These are phyloP conservation scores for Noctuana brunneofusca DNA, from an alignment of 2,888 invertebrate genomes.

Conservation along the genomic window DNA sequence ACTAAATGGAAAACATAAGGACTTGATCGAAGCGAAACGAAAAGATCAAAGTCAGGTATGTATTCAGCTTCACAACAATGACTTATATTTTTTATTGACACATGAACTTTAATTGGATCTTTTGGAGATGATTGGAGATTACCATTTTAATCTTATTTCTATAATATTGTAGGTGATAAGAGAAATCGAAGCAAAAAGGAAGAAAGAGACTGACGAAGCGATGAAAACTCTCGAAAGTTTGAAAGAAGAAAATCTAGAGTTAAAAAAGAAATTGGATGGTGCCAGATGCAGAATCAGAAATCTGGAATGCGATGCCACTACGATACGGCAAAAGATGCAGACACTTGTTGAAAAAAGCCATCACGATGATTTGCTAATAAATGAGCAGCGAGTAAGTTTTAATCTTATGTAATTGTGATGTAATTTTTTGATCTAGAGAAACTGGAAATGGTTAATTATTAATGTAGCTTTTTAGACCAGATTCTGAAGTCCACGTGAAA, in stretches of 20 bases:
- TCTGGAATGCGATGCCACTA: slow-evolving; percentile 84
- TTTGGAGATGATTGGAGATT: too few relatives aligned
- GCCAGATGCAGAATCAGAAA: slow-evolving; percentile 86
- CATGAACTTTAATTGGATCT: too few relatives aligned
- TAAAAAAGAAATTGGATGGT: slow-evolving; percentile 85
- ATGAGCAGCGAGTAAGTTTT: slow-evolving; percentile 80
- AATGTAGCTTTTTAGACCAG: too few relatives aligned
- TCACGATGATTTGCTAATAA: slow-evolving; percentile 85
- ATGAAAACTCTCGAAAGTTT: slow-evolving; percentile 82
- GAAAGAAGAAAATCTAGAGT: slow-evolving; percentile 81
- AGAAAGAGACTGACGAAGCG: slow-evolving; percentile 82
- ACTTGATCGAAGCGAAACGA: slow-evolving; percentile 54
- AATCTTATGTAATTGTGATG: too few relatives aligned
- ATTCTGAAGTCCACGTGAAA: too few relatives aligned
- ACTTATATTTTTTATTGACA: too few relatives aligned
- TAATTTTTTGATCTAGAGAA: too few relatives aligned
- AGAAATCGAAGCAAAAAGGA: slow-evolving; percentile 80
- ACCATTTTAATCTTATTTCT: not conserved
- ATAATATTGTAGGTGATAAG: slow-evolving; percentile 62
- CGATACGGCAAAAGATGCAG: slow-evolving; percentile 82
- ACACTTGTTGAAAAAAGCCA: slow-evolving; percentile 85
- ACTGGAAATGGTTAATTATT: too few relatives aligned
- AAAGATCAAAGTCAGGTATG: slow-evolving; percentile 64
- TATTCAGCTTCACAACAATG: too few relatives aligned
- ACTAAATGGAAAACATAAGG: slow-evolving; percentile 70